Percentiles rank a stretch among this genome's conserved stretches.
These are phyloP conservation scores for Hyalella azteca DNA, from an alignment of 2,888 invertebrate genomes.

Conservation along the genomic window DNA sequence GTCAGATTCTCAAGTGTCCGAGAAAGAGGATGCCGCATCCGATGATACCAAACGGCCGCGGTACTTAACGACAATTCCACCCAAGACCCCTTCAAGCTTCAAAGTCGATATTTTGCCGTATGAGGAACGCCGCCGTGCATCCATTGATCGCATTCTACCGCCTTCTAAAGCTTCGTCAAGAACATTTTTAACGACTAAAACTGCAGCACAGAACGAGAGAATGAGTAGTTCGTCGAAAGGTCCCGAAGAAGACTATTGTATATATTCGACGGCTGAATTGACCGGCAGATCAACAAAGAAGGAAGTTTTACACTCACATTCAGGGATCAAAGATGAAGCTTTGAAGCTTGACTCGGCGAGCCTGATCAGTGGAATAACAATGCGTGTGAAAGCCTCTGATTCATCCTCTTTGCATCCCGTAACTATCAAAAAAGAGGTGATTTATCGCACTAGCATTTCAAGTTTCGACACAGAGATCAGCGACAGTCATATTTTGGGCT, in stretches of 20 bases:
- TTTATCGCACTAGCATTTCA: conserved; percentile 45
- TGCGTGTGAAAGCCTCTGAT: no score
- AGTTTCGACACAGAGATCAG: conserved; percentile 50
- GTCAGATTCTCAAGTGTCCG: conserved; percentile 37
- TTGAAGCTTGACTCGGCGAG: not conserved
- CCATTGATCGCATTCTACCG: not conserved
- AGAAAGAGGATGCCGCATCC: not conserved
- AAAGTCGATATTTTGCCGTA: conserved; percentile 18
- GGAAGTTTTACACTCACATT: conserved; percentile 50
- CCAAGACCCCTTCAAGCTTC: not conserved
- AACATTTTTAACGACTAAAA: not conserved
- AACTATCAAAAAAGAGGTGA: not conserved
- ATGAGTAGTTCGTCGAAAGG: not conserved
- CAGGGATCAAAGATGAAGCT: conserved; percentile 44
- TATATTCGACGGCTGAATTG: no score
- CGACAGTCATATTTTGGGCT: conserved; percentile 46
- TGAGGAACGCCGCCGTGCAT: not conserved
- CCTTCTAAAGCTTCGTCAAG: not conserved
- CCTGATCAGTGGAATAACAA: no score
- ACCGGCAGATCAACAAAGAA: no score
- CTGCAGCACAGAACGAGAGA: not conserved
- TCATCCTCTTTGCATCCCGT: not conserved
- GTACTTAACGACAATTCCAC: not conserved
- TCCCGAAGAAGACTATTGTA: not conserved
- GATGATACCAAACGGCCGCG: not conserved